Conservation (phyloP, 2,888 invertebrate species). For the Ypsolopha sequella region DNA sequence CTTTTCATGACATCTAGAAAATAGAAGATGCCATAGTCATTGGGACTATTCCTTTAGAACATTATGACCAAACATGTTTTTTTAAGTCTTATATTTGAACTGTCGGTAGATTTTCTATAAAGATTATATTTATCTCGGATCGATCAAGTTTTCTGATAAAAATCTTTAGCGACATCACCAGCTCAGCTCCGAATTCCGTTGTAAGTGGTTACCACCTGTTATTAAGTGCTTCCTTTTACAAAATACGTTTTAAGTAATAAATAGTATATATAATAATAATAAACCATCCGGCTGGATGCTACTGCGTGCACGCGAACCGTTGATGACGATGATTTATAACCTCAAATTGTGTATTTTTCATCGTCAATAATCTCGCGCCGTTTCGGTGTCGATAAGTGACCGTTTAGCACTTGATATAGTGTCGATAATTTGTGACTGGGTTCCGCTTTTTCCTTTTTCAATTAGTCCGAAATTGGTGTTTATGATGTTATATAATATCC, state of each 20-base stretch:
- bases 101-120: background rate
- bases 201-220: slow-evolving; percentile 18
- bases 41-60: background rate
- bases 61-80: too few species aligned
- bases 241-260: slow-evolving; percentile 50
- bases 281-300: slow-evolving; percentile 42
- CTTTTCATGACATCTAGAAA: too few species aligned
- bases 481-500: slow-evolving; percentile 44
- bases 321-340: slow-evolving; percentile 56
- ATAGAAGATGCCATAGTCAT: background rate
- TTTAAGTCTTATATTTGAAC: background rate
- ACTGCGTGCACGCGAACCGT: slow-evolving; percentile 27
- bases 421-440: slow-evolving; percentile 62
- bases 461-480: slow-evolving; percentile 59
- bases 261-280: slow-evolving; percentile 59
- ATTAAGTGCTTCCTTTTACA: slow-evolving; percentile 42
- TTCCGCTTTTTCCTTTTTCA: slow-evolving; percentile 60
- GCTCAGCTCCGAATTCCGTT: background rate
- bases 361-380: slow-evolving; percentile 51
- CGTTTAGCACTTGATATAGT: slow-evolving; percentile 70
- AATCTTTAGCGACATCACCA: too few species aligned
- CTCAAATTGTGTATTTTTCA: slow-evolving; percentile 70
- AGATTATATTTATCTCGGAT: too few species aligned
- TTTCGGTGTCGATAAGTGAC: slow-evolving; percentile 64
- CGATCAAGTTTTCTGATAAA: too few species aligned